These are phyloP conservation scores for Castor canadensis DNA, from an alignment of 2,113 vertebrate genomes.

Conservation along the genomic window DNA sequence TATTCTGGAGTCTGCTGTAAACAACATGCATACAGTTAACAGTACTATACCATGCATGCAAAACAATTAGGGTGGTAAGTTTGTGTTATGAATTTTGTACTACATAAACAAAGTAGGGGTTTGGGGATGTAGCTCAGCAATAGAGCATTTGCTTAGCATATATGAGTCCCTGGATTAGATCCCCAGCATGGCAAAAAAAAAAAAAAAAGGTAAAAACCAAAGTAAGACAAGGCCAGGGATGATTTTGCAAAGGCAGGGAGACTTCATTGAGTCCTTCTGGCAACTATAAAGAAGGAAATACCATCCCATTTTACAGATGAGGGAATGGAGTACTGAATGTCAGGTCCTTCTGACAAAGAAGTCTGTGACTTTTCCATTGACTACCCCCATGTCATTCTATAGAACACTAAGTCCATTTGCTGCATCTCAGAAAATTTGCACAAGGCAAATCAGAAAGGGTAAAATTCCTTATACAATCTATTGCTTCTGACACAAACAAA, in stretches of 20 bases:
- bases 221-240: background rate
- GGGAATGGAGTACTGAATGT: background rate
- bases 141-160: no score
- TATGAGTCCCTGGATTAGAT: no score
- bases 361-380: background rate
- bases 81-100: background rate
- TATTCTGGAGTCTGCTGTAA: background rate
- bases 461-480: background rate
- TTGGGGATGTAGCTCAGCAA: no score
- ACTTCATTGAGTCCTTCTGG: background rate
- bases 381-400: background rate
- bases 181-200: no score
- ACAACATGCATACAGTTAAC: background rate
- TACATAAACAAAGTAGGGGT: background rate
- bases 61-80: no score
- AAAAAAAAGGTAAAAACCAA: no score
- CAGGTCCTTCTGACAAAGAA: rapidly evolving
- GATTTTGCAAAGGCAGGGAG: background rate
- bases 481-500: background rate
- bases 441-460: background rate
- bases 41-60: background rate
- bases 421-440: background rate
- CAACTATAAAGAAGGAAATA: background rate
- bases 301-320: background rate
- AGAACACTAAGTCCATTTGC: background rate